phyloP scores from a whole-genome alignment of 2,888 invertebrate genomes.

The Deilephila elpenor region DNA sequence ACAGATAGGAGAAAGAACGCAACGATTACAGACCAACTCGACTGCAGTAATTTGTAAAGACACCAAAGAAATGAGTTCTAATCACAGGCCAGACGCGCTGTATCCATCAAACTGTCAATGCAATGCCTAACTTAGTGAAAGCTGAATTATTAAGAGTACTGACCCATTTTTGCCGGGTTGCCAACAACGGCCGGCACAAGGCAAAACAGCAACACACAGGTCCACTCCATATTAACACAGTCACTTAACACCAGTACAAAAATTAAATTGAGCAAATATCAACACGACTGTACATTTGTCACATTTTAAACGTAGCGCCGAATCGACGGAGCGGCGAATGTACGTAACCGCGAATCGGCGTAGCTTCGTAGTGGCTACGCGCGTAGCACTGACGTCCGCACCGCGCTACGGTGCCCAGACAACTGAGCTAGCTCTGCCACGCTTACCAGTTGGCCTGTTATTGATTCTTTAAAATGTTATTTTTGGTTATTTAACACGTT shows the following conservation, averaged over 20 bases:
- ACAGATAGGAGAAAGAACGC: too few species aligned
- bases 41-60: slow-evolving; percentile 11
- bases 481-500: slow-evolving; percentile 77
- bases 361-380: slow-evolving; percentile 32
- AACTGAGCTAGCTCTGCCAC: slow-evolving; percentile 70
- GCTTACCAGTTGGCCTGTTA: slow-evolving; percentile 66
- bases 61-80: slow-evolving; percentile 4
- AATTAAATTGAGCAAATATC: slow-evolving; percentile 50
- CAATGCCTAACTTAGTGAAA: slow-evolving; percentile 59
- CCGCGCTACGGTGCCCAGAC: slow-evolving; percentile 70
- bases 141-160: slow-evolving; percentile 73
- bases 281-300: slow-evolving; percentile 53
- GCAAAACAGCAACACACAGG: slow-evolving; percentile 54
- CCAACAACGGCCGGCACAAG: slow-evolving; percentile 58
- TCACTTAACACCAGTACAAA: slow-evolving; percentile 52
- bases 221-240: slow-evolving; percentile 70
- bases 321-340: slow-evolving; percentile 34
- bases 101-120: slow-evolving; percentile 61
- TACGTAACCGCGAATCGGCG: slow-evolving; percentile 35
- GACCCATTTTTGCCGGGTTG: slow-evolving; percentile 81
- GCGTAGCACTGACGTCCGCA: slow-evolving; percentile 59
- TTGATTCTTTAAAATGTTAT: slow-evolving; percentile 84
- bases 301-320: slow-evolving; percentile 57
- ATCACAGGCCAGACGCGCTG: slow-evolving; percentile 29
- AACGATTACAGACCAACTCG: not conserved